Evolutionary conservation across 2,888 invertebrate genomes (phyloP).

Genomic region (Bedellia somnulentella): DNA sequence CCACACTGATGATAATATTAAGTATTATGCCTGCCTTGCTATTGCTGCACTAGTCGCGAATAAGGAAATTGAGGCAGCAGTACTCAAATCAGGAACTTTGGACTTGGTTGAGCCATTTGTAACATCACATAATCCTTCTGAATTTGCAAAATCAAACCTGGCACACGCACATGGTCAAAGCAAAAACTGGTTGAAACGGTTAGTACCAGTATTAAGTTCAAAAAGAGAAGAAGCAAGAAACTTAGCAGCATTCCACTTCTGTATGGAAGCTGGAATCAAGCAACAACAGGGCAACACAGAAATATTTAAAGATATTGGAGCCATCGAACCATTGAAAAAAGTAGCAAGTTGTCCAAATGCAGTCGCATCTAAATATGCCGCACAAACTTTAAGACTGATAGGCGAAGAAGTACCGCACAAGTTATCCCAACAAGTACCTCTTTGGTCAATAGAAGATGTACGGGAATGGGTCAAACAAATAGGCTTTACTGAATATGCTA

Average conservation of each 20-base stretch:
- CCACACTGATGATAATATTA: slow-evolving; percentile 94
- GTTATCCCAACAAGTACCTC: slow-evolving; percentile 94
- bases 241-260: slow-evolving; percentile 96
- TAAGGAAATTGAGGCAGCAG: slow-evolving; percentile 96
- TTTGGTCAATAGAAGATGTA: slow-evolving; percentile 97
- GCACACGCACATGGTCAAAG: slow-evolving; percentile 96
- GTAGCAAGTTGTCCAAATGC: slow-evolving; percentile 98
- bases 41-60: slow-evolving; percentile 96
- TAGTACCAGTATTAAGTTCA: slow-evolving; percentile 93
- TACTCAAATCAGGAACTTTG: slow-evolving; percentile 93
- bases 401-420: slow-evolving; percentile 98
- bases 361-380: slow-evolving; percentile 95
- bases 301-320: slow-evolving; percentile 92
- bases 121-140: slow-evolving; percentile 89
- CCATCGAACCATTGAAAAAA: slow-evolving; percentile 91
- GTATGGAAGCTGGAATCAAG: slow-evolving; percentile 99
- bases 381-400: slow-evolving; percentile 86
- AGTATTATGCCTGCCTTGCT: slow-evolving; percentile 97
- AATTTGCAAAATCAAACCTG: slow-evolving; percentile 89
- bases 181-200: slow-evolving; percentile 88
- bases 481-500: slow-evolving; percentile 84
- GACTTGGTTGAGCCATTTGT: slow-evolving; percentile 97
- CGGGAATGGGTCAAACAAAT: slow-evolving; percentile 98
- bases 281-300: slow-evolving; percentile 89
- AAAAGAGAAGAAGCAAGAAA: slow-evolving; percentile 95